A percentile compares a stretch with the other conserved stretches of the same genome.
phyloP scores from a whole-genome alignment of 2,797 vertebrate genomes.

The Pogoniulus pusillus region DNA sequence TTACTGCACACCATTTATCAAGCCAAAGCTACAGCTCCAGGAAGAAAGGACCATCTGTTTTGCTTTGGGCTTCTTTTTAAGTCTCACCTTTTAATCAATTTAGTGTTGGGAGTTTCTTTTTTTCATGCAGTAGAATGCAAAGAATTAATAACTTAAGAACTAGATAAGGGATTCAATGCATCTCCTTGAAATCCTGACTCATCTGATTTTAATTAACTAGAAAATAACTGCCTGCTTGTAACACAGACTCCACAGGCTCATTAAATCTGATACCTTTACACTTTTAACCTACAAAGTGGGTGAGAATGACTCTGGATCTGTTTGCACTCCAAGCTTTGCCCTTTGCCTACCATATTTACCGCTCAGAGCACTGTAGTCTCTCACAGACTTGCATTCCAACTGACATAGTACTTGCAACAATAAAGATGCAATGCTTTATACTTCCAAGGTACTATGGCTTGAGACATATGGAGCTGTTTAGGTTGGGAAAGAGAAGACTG shows the following conservation, averaged over 20 bases:
- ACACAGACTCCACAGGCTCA: background rate
- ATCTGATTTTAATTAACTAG: slow-evolving; percentile 3
- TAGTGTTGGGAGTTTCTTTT: background rate
- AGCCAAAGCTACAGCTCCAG: slow-evolving; percentile 24
- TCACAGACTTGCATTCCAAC: background rate
- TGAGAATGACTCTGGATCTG: background rate
- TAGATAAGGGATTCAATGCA: background rate
- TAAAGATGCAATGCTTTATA: background rate
- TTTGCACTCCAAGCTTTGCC: background rate
- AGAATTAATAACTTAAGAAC: slow-evolving; percentile 29
- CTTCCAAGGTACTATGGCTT: background rate
- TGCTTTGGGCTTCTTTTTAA: background rate
- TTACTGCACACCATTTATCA: slow-evolving; percentile 43
- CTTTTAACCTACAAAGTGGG: slow-evolving; percentile 23
- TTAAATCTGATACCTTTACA: slow-evolving; percentile 35
- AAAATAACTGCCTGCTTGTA: slow-evolving; percentile 13
- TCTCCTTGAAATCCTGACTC: background rate
- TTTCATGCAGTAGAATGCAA: slow-evolving; percentile 13
- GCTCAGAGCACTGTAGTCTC: background rate
- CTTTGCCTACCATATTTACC: background rate
- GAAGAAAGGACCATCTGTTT: slow-evolving; percentile 55
- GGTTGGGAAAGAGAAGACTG: no score
- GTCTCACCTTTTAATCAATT: slow-evolving; percentile 30
- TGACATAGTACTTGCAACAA: background rate
- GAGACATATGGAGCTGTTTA: no score